Evolutionary conservation across 35 echinoderm and acorn worm species (phyloP), one percentile per base, ranked within the genome.

Genomic region (Apostichopus japonicus): DNA sequence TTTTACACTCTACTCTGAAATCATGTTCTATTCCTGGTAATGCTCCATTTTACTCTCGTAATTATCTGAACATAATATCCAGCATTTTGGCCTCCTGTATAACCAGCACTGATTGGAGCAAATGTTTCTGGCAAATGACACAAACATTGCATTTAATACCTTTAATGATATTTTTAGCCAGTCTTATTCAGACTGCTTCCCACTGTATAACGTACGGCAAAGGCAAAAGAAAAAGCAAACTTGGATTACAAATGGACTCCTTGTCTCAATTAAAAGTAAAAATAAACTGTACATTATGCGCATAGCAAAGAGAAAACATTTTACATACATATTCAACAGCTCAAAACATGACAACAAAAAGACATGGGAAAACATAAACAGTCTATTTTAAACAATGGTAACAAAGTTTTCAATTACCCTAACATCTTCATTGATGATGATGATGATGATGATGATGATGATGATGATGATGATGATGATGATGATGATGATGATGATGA

Each of bases 401-500:
- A 33, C 1, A 33, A 33, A 33, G 27, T 33, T 33, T 33, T 33
- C 27, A 33, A 33, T 33, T 33, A 33, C 27, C 27, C 27, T 33
- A 33, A 33, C 27, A 33, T 33, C 27, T 33, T 33, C 0, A 33
- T 1, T 86, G 83, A 86, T 56, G 83, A 4, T 86, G 83, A 86
- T 86, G 83, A 51, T 56, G 83, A 86, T 56, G 8, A 86, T 2
- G 0, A 86, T 58, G 5, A 86, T 19, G 52, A 54, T 86, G 83
- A 86, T 56, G 83, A 4, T 86, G 83, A 86, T 86, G 83, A 51
- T 56, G 83, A 86, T 56, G 8, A 86, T 2, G 0, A 86, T 58
- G 5, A 86, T 19, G 52, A 54, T 4, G 3, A 27, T 56, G 15
- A 54, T 86, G 55, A 86, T 56, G 83, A 15, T 56, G 55, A 86